phyloP scores from a whole-genome alignment of 2,113 vertebrate species.

The Sminthopsis crassicaudata region DNA sequence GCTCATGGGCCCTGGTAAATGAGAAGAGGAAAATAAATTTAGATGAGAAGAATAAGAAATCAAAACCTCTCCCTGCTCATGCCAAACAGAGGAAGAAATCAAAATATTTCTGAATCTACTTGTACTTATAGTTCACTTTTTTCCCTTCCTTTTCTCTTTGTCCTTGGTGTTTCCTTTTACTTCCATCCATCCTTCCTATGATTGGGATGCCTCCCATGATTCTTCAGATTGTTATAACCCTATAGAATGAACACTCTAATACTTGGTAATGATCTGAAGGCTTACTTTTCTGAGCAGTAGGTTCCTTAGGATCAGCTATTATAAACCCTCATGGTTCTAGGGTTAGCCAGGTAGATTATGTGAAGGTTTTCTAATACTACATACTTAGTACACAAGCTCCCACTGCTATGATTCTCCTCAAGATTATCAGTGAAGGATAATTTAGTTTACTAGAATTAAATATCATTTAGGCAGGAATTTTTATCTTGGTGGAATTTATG shows the following conservation, averaged over 20 bases:
- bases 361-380: not conserved
- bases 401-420: not conserved
- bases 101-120: not conserved
- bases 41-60: not conserved
- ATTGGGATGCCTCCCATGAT: not conserved
- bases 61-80: not conserved
- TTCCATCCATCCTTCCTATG: not conserved
- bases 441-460: not conserved
- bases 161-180: not conserved
- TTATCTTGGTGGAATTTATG: not conserved
- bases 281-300: not conserved
- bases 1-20: not conserved
- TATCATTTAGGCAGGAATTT: not conserved
- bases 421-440: not conserved
- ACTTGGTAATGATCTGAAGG: not conserved
- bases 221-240: not conserved
- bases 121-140: not conserved
- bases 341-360: not conserved
- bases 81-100: not conserved
- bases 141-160: not conserved
- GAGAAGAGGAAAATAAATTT: not conserved
- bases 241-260: not conserved
- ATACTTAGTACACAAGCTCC: not conserved
- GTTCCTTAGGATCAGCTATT: not conserved
- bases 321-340: not conserved